Conservation (phyloP, 2,113 vertebrate genomes). For the Leucopternis melanops region DNA sequence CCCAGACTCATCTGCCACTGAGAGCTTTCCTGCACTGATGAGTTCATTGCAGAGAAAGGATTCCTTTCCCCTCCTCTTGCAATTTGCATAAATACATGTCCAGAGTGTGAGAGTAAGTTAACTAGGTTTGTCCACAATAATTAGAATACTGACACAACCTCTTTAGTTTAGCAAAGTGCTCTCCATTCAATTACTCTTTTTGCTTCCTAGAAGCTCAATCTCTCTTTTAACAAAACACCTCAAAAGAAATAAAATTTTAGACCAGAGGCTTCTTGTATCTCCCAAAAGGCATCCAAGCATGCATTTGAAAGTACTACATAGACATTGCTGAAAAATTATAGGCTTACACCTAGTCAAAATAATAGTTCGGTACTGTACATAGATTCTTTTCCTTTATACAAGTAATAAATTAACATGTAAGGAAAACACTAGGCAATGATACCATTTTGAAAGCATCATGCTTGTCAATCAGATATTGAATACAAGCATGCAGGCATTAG, state of each 20-base stretch:
- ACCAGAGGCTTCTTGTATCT: neutral
- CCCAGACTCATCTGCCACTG: constrained; percentile 33
- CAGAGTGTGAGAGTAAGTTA: neutral
- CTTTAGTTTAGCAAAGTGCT: neutral
- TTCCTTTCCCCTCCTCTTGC: neutral
- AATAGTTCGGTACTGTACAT: neutral
- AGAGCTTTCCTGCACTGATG: constrained; percentile 4
- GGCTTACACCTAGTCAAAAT: neutral
- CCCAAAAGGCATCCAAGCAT: neutral
- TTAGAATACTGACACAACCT: neutral
- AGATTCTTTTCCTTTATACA: neutral
- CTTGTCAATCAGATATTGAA: neutral
- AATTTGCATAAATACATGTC: neutral
- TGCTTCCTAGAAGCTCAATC: neutral
- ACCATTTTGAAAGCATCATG: neutral
- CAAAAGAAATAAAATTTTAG: neutral
- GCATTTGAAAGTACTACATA: neutral
- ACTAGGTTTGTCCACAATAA: neutral
- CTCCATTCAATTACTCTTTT: neutral
- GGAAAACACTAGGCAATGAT: neutral
- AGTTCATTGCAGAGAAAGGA: constrained; percentile 14
- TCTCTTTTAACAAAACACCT: neutral
- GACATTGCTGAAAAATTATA: neutral
- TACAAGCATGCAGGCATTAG: neutral
- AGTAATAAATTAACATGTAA: neutral